Evolutionary conservation across 2,888 invertebrate genomes (phyloP).

Genomic region (Pimpla rufipes): DNA sequence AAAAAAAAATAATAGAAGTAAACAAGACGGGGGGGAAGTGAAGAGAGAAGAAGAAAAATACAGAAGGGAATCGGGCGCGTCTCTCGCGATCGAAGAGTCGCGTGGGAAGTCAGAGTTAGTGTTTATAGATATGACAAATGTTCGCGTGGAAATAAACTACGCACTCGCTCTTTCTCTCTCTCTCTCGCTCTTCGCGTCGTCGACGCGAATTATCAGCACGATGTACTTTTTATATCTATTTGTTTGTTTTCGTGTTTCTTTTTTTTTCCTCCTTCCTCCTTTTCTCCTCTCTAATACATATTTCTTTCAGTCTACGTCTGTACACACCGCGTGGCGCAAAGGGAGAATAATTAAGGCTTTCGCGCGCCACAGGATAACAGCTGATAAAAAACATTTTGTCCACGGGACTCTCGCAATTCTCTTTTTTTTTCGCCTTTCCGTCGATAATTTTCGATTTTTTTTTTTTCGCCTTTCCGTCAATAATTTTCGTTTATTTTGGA

Average conservation of each 20-base stretch:
- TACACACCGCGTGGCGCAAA: slow-evolving; percentile 76
- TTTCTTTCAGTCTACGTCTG: slow-evolving; percentile 80
- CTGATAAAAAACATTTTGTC: slow-evolving; percentile 55
- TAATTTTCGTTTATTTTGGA: slow-evolving; percentile 8
- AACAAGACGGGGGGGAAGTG: slow-evolving; percentile 14
- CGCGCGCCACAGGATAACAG: slow-evolving; percentile 56
- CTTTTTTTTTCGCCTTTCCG: background rate
- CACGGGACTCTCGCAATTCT: slow-evolving; percentile 25
- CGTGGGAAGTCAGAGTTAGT: slow-evolving; percentile 46
- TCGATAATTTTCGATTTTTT: slow-evolving; percentile 2
- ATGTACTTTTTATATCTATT: slow-evolving; percentile 34
- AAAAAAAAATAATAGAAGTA: slow-evolving; percentile 17
- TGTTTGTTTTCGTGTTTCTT: slow-evolving; percentile 28
- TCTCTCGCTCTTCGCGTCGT: slow-evolving; percentile 45
- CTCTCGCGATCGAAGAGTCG: slow-evolving; percentile 14
- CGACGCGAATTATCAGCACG: slow-evolving; percentile 36
- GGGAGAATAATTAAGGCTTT: slow-evolving; percentile 53
- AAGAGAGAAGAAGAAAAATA: slow-evolving; percentile 29
- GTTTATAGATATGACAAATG: slow-evolving; percentile 50
- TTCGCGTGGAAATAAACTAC: slow-evolving; percentile 56
- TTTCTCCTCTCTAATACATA: slow-evolving; percentile 64
- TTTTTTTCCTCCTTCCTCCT: slow-evolving; percentile 33
- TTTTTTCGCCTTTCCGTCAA: slow-evolving; percentile 1
- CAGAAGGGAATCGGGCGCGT: slow-evolving; percentile 30
- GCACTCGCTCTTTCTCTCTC: slow-evolving; percentile 39